Evolutionary conservation across 2,797 vertebrate genomes (phyloP).

Genomic region (Pseudochromis fuscus): DNA sequence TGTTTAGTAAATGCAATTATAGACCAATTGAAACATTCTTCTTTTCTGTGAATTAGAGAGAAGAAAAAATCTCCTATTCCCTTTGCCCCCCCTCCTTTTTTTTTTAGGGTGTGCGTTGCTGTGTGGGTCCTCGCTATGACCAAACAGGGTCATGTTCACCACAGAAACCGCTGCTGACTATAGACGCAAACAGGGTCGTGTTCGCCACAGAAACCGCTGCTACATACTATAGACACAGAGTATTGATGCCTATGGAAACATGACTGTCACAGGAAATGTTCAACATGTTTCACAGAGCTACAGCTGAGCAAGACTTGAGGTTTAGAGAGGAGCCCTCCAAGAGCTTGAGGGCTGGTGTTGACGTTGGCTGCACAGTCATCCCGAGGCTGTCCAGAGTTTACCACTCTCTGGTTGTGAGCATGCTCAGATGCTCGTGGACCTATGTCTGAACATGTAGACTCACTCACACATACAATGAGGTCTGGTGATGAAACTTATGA

Average conservation of each 20-base stretch:
- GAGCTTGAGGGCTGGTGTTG: constrained; percentile 74
- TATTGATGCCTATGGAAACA: constrained; percentile 72
- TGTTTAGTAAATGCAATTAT: constrained; percentile 75
- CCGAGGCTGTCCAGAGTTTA: constrained; percentile 68
- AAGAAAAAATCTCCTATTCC: constrained; percentile 34
- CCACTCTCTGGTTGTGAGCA: constrained; percentile 72
- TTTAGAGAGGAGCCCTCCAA: constrained; percentile 67
- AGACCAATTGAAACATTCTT: constrained; percentile 46
- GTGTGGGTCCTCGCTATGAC: constrained; percentile 61
- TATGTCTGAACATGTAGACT: constrained; percentile 60
- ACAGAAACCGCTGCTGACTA: constrained; percentile 43
- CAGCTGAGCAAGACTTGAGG: constrained; percentile 67
- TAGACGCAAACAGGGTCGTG: constrained; percentile 54
- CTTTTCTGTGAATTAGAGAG: constrained; percentile 46
- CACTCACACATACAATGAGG: constrained; percentile 16
- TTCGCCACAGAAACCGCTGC: constrained; percentile 50
- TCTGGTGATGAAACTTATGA: constrained; percentile 27
- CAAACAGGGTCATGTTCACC: constrained; percentile 69
- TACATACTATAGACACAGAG: constrained; percentile 48
- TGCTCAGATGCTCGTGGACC: constrained; percentile 52
- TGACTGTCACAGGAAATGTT: constrained; percentile 85
- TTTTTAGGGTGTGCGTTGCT: constrained; percentile 14
- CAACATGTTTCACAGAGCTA: constrained; percentile 78
- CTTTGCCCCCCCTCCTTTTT: constrained; percentile 9
- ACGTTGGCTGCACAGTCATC: constrained; percentile 72